These are phyloP conservation scores for Gavia stellata DNA, from an alignment of 2,113 vertebrate species.

Conservation along the genomic window DNA sequence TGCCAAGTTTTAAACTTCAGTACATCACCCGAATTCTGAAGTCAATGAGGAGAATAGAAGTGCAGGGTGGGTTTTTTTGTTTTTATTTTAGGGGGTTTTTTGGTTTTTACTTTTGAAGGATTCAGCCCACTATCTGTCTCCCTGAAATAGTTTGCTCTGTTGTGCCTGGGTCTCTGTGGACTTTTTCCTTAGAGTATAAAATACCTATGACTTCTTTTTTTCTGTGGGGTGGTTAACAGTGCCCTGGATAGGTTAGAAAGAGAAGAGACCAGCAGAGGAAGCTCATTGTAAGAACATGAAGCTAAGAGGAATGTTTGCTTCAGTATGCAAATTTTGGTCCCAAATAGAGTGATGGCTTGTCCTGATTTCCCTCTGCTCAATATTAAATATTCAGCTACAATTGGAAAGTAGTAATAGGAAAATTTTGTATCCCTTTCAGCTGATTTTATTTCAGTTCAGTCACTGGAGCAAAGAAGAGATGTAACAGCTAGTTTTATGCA, in stretches of 20 bases:
- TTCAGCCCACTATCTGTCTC: neutral
- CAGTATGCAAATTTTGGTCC: neutral
- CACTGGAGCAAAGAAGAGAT: neutral
- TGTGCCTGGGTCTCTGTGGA: neutral
- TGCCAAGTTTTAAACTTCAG: neutral
- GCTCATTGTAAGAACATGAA: neutral
- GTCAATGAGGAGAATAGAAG: neutral
- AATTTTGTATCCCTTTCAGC: neutral
- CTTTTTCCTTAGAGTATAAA: neutral
- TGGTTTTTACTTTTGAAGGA: neutral
- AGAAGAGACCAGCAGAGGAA: neutral
- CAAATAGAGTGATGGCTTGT: neutral
- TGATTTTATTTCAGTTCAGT: neutral
- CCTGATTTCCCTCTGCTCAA: neutral
- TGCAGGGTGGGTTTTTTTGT: fast-evolving
- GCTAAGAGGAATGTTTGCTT: neutral
- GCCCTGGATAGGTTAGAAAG: neutral
- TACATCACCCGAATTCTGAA: neutral
- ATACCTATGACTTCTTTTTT: neutral
- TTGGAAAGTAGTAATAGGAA: neutral
- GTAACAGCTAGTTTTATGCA: neutral
- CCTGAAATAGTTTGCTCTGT: neutral
- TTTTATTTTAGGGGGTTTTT: neutral
- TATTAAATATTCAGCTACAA: neutral
- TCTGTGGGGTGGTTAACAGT: neutral